These are phyloP conservation scores for Miniopterus natalensis DNA, from an alignment of 2,113 vertebrate species.

Conservation along the genomic window DNA sequence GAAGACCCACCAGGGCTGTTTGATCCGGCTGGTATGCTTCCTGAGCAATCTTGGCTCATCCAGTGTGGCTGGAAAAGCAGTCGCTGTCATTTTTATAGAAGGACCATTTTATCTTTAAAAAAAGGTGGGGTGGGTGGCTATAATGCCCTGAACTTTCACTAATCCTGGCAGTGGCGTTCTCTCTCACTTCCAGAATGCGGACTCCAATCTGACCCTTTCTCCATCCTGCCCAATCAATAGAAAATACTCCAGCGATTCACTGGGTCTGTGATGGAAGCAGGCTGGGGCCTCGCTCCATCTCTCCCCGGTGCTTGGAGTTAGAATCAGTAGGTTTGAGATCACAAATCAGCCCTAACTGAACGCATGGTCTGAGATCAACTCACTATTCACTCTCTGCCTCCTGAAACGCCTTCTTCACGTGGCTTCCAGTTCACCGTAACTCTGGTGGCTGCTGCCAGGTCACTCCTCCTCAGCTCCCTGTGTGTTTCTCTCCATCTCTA, in stretches of 20 bases:
- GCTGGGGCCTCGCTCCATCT: neutral
- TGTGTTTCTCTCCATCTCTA: neutral
- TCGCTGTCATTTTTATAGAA: conserved; percentile 40
- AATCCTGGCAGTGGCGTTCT: neutral
- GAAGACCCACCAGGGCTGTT: conserved; percentile 48
- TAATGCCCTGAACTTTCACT: neutral
- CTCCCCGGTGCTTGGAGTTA: neutral
- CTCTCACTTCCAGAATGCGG: neutral
- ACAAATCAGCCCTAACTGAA: neutral
- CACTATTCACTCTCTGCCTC: neutral
- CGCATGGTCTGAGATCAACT: too few species aligned
- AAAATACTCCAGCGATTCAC: neutral
- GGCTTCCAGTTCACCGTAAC: neutral
- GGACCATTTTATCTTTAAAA: neutral
- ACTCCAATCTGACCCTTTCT: neutral
- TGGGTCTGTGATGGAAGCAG: neutral
- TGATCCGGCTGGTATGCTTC: conserved; percentile 40
- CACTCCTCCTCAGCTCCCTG: neutral
- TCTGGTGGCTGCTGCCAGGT: neutral
- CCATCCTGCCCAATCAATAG: neutral
- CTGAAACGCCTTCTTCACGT: neutral
- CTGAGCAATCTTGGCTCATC: conserved; percentile 41
- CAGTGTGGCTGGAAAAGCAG: conserved; percentile 56
- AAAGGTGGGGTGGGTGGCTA: neutral
- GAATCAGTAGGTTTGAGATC: neutral